Base-by-base conservation (phyloP, 2,797 vertebrate species). In the Schizothorax lantsangensis region DNA sequence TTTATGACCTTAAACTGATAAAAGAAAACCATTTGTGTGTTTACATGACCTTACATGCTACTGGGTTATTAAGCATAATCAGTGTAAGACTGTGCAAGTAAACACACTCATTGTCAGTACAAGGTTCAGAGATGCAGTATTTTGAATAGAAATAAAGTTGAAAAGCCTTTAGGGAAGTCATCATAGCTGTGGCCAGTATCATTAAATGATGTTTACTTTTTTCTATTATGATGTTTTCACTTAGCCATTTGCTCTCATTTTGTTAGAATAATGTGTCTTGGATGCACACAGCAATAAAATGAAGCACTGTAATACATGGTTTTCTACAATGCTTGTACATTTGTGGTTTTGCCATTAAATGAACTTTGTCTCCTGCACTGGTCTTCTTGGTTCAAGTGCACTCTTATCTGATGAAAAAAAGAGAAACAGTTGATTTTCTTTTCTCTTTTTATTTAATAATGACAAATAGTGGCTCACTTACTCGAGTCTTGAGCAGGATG, bases 261-360 rank as follows among this genome's bases (percentile, higher is more conserved):
- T 72, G 45, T 54, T 85, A 71, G 84, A 36, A 69, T 69, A 79
- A 69, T 68, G 59, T 75, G 47, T 81, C 71, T 52, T 45, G 62
- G 14, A 77, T 82, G 45, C 72, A 81, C 84, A 81, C 40, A 89
- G 89, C 89, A 90, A 90, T 89, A 90, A 90, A 86, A 64, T 87
- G 54, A 83, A 89, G 88, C 84, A 89, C 84, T 88, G 88, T 86
- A 85, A 87, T 88, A 79, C 36, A 59, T 75, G 36, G 6, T 72
- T 81, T 77, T 80, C 64, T 88, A 87, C 86, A 80, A 84, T 49
- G 30, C 74, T 26, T 75, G 86, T 75, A 83, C 33, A 75, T 75
- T 81, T 83, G 71, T 71, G 84, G 83, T 88, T 74, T 81, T 83
- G 71, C 62, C 83, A 90, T 87, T 88, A 89, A 90, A 90, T 73